Conservation (phyloP, 2,797 vertebrate genomes). For the Manis pentadactyla region DNA sequence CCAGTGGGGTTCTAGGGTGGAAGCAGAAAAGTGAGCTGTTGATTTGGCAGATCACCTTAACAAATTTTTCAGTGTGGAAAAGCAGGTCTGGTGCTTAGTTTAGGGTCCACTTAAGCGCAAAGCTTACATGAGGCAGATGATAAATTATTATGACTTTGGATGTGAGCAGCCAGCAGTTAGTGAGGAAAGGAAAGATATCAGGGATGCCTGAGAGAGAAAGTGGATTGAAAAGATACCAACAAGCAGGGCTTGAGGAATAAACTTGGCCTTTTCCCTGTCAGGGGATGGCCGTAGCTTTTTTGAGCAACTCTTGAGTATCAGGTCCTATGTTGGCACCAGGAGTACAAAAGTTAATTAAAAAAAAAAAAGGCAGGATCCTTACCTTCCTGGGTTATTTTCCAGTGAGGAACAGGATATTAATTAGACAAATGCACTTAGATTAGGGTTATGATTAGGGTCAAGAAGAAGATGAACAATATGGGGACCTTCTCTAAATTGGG, state of each 20-base stretch:
- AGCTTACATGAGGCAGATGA: neutral
- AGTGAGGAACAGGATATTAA: neutral
- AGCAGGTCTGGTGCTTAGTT: neutral
- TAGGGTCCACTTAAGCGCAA: neutral
- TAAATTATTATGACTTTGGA: neutral
- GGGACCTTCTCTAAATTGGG: neutral
- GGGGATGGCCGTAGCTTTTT: neutral
- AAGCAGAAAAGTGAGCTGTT: neutral
- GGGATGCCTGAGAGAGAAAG: neutral
- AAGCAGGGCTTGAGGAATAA: neutral
- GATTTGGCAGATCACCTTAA: neutral
- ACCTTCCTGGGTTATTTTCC: neutral
- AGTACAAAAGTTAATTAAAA: neutral
- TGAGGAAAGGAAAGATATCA: neutral
- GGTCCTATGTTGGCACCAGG: neutral
- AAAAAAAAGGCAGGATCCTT: neutral
- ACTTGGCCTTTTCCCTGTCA: neutral
- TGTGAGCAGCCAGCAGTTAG: neutral
- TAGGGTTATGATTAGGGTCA: neutral
- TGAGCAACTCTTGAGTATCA: neutral
- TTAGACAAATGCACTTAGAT: neutral
- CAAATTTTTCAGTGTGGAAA: neutral
- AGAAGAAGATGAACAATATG: neutral
- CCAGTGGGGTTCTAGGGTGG: neutral
- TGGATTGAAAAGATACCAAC: neutral